Base-by-base conservation (phyloP, 2,888 invertebrate genomes). In the Leptogaster cylindrica region DNA sequence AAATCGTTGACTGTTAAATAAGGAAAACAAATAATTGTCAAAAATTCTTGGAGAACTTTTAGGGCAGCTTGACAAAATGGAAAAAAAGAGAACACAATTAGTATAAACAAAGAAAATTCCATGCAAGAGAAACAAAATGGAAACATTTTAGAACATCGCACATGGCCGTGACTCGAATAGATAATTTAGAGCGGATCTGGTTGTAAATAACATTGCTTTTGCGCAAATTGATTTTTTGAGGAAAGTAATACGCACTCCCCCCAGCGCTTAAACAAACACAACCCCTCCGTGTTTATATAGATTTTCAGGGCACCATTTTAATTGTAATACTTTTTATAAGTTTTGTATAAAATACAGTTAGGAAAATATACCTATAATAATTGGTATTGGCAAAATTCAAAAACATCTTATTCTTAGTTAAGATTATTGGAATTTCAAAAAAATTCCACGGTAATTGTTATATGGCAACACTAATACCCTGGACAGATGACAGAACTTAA, bases 41-140 rank as follows among this genome's bases (percentile, higher is more conserved):
- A 52, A 52, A 52, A 52, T 52, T 52, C 52, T 52, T 51, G 31
- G 52, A 33, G 33, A 31, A 5, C 27, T 52, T 20, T 52, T 52
- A 33, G 52, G 31, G 52, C 20, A 52, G 33, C 18, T 25, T 23
- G 46, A 25, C 25, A 20, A 46, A 46, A 25, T 46, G 16, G 44
- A 6, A 16, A 51, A 27, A 51, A 36, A 51, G 28, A 51, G 25
- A 23, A 16, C 44, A 44, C 20, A 2, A n/a, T n/a, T n/a, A 25
- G 2, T 3, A 2, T 4, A 25, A 48, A 48, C 10, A 28, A 50
- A 50, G 16, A 28, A 4, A 28, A 4, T 8, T 10, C 6, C 31
- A 36, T 14, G 36, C 10, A 36, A 36, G n/a, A 36, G 20, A 52
- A 27, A 52, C 1, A 33, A 16, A 36, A 10, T 52, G 12, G 33